Percentiles rank a stretch among this genome's conserved stretches.
Conservation (phyloP, 1,140 invertebrate species). For the Arion vulgaris region DNA sequence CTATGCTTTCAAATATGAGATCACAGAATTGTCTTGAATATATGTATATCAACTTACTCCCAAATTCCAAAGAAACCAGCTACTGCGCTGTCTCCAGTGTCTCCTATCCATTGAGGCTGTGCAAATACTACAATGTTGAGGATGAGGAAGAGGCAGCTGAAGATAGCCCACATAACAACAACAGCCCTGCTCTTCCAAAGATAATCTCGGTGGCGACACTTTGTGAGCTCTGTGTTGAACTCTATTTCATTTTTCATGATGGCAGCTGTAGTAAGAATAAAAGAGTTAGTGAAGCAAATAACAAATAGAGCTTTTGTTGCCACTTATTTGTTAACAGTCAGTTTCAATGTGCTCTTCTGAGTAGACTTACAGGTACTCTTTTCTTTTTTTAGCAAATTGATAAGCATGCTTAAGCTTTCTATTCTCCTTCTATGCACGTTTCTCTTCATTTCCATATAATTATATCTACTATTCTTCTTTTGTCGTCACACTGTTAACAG, state of each 20-base stretch:
- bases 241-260: constrained; percentile 51
- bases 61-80: constrained; percentile 94
- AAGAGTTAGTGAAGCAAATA: background rate
- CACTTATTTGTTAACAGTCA: no score
- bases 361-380: no score
- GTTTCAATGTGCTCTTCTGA: no score
- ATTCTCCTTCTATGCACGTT: no score
- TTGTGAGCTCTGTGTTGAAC: constrained; percentile 59
- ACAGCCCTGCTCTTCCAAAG: constrained; percentile 96
- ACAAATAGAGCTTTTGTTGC: no score
- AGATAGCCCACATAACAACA: constrained; percentile 96
- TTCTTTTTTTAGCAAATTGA: no score
- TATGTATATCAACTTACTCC: constrained; percentile 73
- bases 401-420: no score
- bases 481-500: no score
- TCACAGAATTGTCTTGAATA: no score
- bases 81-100: constrained; percentile 83
- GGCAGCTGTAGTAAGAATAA: background rate
- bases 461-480: no score
- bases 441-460: no score
- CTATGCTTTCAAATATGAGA: no score
- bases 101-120: constrained; percentile 94
- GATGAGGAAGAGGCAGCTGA: constrained; percentile 93
- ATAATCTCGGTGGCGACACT: constrained; percentile 80
- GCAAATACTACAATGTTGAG: constrained; percentile 95